phyloP scores from a whole-genome alignment of 2,113 vertebrate species.

The Epinephelus moara region DNA sequence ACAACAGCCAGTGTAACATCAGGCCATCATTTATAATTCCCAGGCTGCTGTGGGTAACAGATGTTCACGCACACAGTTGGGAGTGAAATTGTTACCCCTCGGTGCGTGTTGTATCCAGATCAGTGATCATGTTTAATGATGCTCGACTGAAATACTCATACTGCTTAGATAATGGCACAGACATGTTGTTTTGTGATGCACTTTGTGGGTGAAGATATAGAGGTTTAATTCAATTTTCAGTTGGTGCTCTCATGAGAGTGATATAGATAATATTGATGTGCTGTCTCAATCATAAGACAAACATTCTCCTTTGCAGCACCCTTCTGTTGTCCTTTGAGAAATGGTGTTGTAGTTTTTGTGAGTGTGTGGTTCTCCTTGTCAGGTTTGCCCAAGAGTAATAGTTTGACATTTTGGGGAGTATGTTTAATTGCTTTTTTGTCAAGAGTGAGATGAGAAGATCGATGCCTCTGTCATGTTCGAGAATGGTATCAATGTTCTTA shows the following conservation, averaged over 20 bases:
- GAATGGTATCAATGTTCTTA: not conserved
- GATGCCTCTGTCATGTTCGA: no score
- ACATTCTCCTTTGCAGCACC: not conserved
- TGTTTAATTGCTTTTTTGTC: not conserved
- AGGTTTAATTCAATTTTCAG: slow-evolving; percentile 1
- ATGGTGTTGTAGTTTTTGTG: not conserved
- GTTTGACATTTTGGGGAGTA: no score
- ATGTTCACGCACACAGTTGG: slow-evolving; percentile 44
- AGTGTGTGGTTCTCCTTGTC: not conserved
- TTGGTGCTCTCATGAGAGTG: not conserved
- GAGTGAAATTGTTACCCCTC: slow-evolving; percentile 10
- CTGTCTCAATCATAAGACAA: no score
- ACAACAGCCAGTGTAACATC: slow-evolving; percentile 36
- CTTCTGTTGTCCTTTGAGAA: not conserved
- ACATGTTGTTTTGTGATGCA: not conserved
- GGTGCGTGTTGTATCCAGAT: slow-evolving; percentile 16
- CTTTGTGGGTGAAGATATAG: not conserved
- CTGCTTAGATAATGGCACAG: not conserved
- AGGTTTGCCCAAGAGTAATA: not conserved
- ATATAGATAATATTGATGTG: no score
- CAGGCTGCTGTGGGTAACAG: slow-evolving; percentile 46
- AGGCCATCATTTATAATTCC: slow-evolving; percentile 40
- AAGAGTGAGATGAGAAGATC: not conserved
- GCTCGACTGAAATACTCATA: slow-evolving; percentile 22
- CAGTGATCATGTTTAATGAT: slow-evolving; percentile 30